Conservation (phyloP, 2,888 invertebrate species). For the Leptinotarsa haldemani region DNA sequence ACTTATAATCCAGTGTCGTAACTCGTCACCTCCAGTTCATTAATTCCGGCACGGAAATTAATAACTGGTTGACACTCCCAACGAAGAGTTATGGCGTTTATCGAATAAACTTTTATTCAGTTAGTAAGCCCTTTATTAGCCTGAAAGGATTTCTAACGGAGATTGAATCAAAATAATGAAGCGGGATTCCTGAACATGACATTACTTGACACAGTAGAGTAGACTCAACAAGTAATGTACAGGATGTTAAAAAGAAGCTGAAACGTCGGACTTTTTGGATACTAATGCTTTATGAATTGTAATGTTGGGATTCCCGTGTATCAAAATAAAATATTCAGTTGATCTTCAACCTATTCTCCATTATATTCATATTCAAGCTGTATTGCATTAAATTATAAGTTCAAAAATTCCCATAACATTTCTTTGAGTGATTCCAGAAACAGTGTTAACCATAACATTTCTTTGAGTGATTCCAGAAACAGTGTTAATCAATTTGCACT, state of each 20-base stretch:
- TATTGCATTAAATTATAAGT: no score
- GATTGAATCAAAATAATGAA: conserved; percentile 18
- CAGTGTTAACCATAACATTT: no score
- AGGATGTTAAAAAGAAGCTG: not conserved
- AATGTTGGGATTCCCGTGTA: no score
- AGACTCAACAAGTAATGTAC: not conserved
- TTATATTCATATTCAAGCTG: no score
- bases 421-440: no score
- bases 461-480: no score
- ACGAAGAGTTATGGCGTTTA: conserved; percentile 31
- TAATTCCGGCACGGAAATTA: conserved; percentile 19
- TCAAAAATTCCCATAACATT: no score
- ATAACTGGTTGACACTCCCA: conserved; percentile 29
- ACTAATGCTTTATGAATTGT: not conserved
- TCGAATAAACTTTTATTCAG: conserved; percentile 28
- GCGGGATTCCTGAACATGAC: conserved; percentile 1
- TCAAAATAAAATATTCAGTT: no score
- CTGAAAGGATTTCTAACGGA: not conserved
- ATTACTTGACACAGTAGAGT: conserved; percentile 8
- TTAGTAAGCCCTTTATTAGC: conserved; percentile 8
- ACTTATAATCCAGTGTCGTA: conserved; percentile 2
- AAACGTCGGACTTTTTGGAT: not conserved
- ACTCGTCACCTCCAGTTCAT: conserved; percentile 23
- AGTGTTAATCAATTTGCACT: no score
- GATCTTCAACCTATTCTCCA: no score